phyloP scores from a whole-genome alignment of 2,888 invertebrate genomes.

The Syrphus vitripennis region DNA sequence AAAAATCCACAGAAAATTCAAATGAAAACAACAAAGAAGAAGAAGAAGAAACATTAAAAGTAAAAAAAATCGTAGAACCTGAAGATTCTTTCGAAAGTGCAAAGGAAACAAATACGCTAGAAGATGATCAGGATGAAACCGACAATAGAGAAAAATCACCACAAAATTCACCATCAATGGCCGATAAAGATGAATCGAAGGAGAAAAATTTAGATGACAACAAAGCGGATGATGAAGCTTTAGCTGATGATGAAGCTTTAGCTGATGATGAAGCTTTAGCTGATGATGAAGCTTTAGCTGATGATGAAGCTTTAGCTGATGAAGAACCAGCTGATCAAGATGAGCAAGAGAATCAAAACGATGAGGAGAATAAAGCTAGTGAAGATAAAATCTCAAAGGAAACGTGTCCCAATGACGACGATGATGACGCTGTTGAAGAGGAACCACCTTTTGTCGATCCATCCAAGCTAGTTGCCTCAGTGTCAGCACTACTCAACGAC shows the following conservation, averaged over 20 bases:
- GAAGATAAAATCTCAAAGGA: background rate
- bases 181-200: background rate
- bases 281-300: background rate
- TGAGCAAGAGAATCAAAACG: background rate
- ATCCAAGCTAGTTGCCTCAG: constrained; percentile 36
- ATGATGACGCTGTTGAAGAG: too few species aligned
- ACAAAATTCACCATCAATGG: background rate
- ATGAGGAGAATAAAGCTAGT: background rate
- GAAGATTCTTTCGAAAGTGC: background rate
- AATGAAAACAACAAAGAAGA: background rate
- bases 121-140: background rate
- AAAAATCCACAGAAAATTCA: background rate
- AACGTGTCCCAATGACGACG: background rate
- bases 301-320: too few species aligned
- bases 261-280: too few species aligned
- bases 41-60: background rate
- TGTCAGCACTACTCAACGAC: constrained; percentile 3
- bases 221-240: background rate
- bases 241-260: too few species aligned
- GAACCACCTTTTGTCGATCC: constrained; percentile 49
- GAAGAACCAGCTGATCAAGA: background rate
- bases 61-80: background rate
- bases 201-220: background rate
- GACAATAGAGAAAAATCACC: background rate
- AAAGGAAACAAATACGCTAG: background rate